Evolutionary conservation across 2,797 vertebrate species (phyloP).

Genomic region (Macropus fuliginosus): DNA sequence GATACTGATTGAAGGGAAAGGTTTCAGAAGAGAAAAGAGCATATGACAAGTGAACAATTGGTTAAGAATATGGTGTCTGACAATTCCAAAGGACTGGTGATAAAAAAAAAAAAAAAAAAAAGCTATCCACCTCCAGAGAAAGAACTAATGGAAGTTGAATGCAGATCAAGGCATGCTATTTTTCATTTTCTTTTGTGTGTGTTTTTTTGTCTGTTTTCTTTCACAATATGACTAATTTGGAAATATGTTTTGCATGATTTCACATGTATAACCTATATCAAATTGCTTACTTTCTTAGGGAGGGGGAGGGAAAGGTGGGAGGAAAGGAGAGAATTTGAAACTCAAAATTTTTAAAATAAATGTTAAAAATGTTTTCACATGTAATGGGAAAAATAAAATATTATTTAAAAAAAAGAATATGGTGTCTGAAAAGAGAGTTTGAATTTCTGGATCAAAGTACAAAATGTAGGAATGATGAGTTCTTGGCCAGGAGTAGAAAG

Average conservation of each 20-base stretch:
- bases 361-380: not conserved
- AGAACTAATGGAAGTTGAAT: not conserved
- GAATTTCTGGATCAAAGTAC: not conserved
- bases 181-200: not conserved
- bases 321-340: not conserved
- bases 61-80: not conserved
- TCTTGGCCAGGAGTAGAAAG: not conserved
- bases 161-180: not conserved
- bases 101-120: not conserved
- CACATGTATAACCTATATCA: not conserved
- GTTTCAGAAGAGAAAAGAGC: not conserved
- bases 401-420: not conserved
- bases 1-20: not conserved
- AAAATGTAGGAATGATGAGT: not conserved
- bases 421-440: not conserved
- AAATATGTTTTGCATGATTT: not conserved
- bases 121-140: not conserved
- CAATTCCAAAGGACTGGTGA: not conserved
- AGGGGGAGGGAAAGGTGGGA: not conserved
- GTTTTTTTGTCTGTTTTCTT: not conserved
- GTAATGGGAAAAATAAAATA: not conserved
- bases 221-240: not conserved
- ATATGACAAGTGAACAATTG: not conserved
- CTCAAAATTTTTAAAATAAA: not conserved
- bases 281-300: not conserved